phyloP scores from a whole-genome alignment of 2,888 invertebrate genomes.

The Dolichopus griseipennis region DNA sequence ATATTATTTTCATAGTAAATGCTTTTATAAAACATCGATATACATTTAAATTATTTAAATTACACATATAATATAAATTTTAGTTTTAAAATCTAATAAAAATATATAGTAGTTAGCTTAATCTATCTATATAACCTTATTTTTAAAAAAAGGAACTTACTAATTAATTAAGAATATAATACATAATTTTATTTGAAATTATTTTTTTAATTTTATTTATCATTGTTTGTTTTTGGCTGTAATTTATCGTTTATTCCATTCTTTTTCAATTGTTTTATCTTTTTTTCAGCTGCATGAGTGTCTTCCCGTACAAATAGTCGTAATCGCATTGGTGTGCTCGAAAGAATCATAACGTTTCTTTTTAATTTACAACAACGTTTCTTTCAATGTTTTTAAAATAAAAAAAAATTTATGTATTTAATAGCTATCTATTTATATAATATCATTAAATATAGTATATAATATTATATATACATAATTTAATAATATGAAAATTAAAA shows the following conservation, averaged over 20 bases:
- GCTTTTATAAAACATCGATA: too few relatives aligned
- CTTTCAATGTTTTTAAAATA: constrained; percentile 5
- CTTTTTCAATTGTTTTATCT: constrained; percentile 22
- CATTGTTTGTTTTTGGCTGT: constrained; percentile 14
- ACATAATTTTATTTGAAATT: too few relatives aligned
- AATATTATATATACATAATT: background rate
- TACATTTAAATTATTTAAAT: too few relatives aligned
- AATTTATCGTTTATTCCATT: constrained; percentile 22
- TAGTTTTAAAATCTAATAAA: too few relatives aligned
- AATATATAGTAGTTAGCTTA: too few relatives aligned
- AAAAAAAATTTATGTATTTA: background rate
- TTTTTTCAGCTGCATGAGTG: constrained; percentile 43
- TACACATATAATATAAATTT: too few relatives aligned
- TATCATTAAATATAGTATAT: background rate
- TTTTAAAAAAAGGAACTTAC: too few relatives aligned
- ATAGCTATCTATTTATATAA: background rate
- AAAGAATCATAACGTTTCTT: constrained; percentile 8
- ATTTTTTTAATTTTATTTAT: background rate
- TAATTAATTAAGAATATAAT: too few relatives aligned
- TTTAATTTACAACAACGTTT: constrained; percentile 10
- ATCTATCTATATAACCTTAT: too few relatives aligned
- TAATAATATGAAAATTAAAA: background rate
- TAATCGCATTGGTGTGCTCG: constrained; percentile 18
- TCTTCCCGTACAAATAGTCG: constrained; percentile 39
- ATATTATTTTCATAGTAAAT: too few relatives aligned